Percentiles rank a stretch among this genome's conserved stretches.
Evolutionary conservation across 2,888 invertebrate genomes (phyloP).

Genomic region (Tenthredo amoena): DNA sequence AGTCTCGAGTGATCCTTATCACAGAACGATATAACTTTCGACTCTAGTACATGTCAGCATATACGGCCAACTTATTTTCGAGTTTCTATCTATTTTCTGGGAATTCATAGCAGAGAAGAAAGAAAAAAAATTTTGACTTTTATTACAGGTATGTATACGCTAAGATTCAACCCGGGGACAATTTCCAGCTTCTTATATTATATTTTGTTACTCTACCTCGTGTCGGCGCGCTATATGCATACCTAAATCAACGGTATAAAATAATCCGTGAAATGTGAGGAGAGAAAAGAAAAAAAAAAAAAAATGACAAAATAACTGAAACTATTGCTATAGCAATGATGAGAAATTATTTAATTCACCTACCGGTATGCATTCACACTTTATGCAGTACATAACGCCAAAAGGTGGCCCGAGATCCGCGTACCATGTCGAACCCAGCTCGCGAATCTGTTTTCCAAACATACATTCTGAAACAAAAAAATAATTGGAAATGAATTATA

Average conservation of each 20-base stretch:
- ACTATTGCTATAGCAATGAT: background rate
- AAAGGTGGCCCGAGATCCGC: constrained; percentile 96
- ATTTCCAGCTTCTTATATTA: background rate
- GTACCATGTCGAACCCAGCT: constrained; percentile 94
- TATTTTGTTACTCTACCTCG: background rate
- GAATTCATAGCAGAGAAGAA: background rate
- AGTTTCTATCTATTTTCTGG: background rate
- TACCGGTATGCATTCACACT: constrained; percentile 97
- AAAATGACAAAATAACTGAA: background rate
- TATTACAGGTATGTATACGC: background rate
- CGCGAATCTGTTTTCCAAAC: constrained; percentile 92
- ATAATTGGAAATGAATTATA: constrained; percentile 61
- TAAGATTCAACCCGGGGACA: background rate
- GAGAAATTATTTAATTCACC: constrained; percentile 78
- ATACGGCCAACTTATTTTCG: background rate
- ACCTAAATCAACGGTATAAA: background rate
- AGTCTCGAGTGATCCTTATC: constrained; percentile 46
- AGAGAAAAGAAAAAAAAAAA: background rate
- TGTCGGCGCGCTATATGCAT: no score
- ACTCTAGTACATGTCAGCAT: background rate
- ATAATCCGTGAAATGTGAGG: background rate
- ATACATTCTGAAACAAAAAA: constrained; percentile 91
- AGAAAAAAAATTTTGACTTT: background rate
- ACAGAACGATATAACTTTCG: constrained; percentile 35
- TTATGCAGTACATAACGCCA: constrained; percentile 96